A percentile compares a stretch with the other conserved stretches of the same genome.
Evolutionary conservation across 2,888 invertebrate genomes (phyloP).

Genomic region (Temnothorax rugatulus): DNA sequence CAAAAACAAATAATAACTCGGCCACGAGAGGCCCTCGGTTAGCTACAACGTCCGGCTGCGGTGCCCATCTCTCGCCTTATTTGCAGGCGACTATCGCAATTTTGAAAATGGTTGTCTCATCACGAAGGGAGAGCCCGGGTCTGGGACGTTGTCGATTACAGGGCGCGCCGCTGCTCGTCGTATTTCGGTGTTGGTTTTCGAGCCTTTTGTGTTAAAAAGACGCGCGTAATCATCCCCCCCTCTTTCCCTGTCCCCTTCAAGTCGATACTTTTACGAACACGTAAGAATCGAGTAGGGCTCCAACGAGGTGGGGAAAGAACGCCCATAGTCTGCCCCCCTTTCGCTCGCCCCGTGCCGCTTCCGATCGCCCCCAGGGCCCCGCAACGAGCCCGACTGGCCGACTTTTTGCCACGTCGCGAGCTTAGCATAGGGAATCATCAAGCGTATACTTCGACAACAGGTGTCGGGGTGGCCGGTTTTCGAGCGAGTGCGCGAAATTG

Average conservation of each 20-base stretch:
- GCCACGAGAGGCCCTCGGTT: conserved; percentile 70
- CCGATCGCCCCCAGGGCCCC: conserved; percentile 22
- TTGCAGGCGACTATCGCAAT: conserved; percentile 81
- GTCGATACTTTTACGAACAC: conserved; percentile 53
- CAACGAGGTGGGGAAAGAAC: conserved; percentile 56
- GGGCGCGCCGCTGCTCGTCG: conserved; percentile 84
- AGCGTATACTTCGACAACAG: conserved; percentile 61
- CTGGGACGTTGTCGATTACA: conserved; percentile 81
- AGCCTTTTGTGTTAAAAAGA: conserved; percentile 87
- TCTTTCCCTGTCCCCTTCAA: background rate
- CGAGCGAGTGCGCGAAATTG: conserved; percentile 59
- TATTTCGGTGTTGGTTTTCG: conserved; percentile 87
- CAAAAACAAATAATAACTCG: conserved; percentile 85
- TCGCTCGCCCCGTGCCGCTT: conserved; percentile 16
- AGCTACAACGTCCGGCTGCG: conserved; percentile 61
- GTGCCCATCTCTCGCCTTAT: conserved; percentile 78
- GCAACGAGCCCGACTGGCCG: conserved; percentile 43
- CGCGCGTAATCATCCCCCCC: conserved; percentile 84
- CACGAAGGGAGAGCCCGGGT: conserved; percentile 72
- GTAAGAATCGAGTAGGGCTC: conserved; percentile 36
- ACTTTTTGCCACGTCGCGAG: conserved; percentile 41
- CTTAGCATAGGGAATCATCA: conserved; percentile 68
- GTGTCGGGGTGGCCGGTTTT: conserved; percentile 59
- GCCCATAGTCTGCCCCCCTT: conserved; percentile 42
- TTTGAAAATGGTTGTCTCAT: conserved; percentile 86